Conservation (phyloP, 2,888 invertebrate species). For the Cheilosia vulpina region DNA sequence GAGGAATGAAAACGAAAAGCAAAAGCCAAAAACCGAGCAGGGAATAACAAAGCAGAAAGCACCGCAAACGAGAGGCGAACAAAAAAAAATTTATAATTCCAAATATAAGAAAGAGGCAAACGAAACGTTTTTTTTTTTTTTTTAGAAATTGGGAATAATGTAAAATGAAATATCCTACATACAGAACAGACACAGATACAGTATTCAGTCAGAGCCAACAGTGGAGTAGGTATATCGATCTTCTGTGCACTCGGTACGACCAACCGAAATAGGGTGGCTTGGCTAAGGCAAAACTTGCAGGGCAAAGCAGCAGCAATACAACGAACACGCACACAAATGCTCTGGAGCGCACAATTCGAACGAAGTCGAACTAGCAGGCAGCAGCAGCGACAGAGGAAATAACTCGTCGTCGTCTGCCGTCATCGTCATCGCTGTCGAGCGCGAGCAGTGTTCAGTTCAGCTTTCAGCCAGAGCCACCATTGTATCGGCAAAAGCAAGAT, state of each 20-base stretch:
- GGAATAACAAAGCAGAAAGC: slow-evolving; percentile 34
- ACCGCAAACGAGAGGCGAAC: slow-evolving; percentile 31
- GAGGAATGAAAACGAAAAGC: slow-evolving; percentile 56
- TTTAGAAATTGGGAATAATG: slow-evolving; percentile 64
- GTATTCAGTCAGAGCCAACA: slow-evolving; percentile 12
- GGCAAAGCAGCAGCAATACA: background rate
- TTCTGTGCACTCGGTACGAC: slow-evolving; percentile 49
- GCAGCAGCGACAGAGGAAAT: slow-evolving; percentile 36
- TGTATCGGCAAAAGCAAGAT: slow-evolving; percentile 52
- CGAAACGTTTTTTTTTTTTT: slow-evolving; percentile 52
- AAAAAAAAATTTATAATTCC: slow-evolving; percentile 34
- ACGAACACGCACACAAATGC: slow-evolving; percentile 64
- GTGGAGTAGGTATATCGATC: slow-evolving; percentile 59
- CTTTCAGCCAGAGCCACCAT: background rate
- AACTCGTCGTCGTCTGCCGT: slow-evolving; percentile 27
- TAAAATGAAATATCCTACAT: slow-evolving; percentile 59
- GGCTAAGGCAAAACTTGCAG: slow-evolving; percentile 29
- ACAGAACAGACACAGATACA: slow-evolving; percentile 3
- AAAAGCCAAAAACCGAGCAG: slow-evolving; percentile 30
- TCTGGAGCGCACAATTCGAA: slow-evolving; percentile 59
- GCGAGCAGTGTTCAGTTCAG: background rate
- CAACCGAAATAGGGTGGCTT: slow-evolving; percentile 52
- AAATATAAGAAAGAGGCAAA: slow-evolving; percentile 36
- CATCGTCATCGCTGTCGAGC: slow-evolving; percentile 6
- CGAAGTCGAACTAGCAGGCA: background rate